Percentiles rank a stretch among this genome's conserved stretches.
Evolutionary conservation across 2,797 vertebrate genomes (phyloP).

Genomic region (Anguilla marmorata): DNA sequence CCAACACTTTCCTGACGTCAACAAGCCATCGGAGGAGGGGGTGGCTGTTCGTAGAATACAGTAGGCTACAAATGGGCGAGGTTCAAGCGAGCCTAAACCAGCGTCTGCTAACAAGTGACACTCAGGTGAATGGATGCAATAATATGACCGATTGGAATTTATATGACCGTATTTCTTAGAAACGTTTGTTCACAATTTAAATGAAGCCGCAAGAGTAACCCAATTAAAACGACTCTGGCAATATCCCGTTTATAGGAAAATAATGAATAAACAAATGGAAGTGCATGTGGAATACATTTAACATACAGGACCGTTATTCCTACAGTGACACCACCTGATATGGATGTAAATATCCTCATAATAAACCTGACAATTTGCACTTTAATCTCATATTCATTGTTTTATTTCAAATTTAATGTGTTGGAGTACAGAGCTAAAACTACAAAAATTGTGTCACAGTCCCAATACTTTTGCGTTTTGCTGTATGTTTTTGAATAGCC

Average conservation of each 20-base stretch:
- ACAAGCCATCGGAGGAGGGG: constrained; percentile 17
- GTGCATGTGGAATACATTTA: too few relatives aligned
- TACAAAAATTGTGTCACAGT: neutral
- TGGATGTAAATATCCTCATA: too few relatives aligned
- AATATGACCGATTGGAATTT: neutral
- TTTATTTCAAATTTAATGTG: too few relatives aligned
- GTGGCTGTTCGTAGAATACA: neutral
- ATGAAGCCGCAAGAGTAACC: neutral
- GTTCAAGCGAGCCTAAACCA: constrained; percentile 2
- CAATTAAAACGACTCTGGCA: neutral
- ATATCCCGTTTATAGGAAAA: too few relatives aligned
- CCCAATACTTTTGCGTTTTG: neutral
- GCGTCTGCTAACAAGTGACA: neutral
- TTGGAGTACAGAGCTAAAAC: too few relatives aligned
- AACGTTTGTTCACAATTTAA: neutral
- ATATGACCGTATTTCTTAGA: neutral
- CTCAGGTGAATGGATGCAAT: neutral
- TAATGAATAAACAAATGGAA: too few relatives aligned
- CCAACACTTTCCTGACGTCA: constrained; percentile 50
- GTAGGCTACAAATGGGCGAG: constrained; percentile 1
- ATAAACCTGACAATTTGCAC: neutral
- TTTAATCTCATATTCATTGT: neutral
- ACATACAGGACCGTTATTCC: too few relatives aligned
- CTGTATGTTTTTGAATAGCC: neutral
- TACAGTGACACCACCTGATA: too few relatives aligned